Evolutionary conservation across 2,113 vertebrate species (phyloP).

Genomic region (Aptenodytes patagonicus): DNA sequence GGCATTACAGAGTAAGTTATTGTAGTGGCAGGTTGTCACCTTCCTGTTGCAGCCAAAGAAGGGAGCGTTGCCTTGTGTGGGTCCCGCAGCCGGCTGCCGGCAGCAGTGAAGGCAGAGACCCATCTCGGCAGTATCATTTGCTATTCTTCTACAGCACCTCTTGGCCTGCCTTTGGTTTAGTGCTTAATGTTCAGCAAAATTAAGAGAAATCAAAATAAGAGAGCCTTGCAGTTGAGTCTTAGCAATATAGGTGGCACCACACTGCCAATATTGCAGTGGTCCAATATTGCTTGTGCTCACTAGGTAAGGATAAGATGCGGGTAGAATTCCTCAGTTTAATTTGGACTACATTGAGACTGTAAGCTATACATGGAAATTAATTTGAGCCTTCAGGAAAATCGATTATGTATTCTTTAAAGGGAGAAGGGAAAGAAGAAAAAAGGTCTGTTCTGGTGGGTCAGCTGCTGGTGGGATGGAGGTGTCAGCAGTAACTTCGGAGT

Average conservation of each 20-base stretch:
- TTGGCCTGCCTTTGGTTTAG: background rate
- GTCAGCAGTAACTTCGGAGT: background rate
- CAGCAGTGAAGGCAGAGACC: background rate
- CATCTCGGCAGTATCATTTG: accelerated
- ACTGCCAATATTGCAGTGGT: no score
- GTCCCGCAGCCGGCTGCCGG: background rate
- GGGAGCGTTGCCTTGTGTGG: accelerated
- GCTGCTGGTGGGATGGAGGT: background rate
- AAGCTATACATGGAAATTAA: background rate
- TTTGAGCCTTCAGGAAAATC: background rate
- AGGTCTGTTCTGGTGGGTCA: background rate
- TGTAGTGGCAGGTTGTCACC: background rate
- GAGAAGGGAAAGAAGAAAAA: background rate
- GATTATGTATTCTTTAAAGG: background rate
- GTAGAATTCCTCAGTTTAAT: background rate
- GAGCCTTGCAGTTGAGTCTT: background rate
- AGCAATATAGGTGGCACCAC: background rate
- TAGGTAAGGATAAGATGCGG: background rate
- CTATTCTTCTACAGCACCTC: background rate
- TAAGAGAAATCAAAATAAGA: background rate
- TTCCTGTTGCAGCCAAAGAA: background rate
- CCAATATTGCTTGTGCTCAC: accelerated
- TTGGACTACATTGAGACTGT: background rate
- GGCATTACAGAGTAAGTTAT: accelerated
- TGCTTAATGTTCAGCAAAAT: background rate